Evolutionary conservation across 2,888 invertebrate genomes (phyloP).

Genomic region (Chouioia cunea): DNA sequence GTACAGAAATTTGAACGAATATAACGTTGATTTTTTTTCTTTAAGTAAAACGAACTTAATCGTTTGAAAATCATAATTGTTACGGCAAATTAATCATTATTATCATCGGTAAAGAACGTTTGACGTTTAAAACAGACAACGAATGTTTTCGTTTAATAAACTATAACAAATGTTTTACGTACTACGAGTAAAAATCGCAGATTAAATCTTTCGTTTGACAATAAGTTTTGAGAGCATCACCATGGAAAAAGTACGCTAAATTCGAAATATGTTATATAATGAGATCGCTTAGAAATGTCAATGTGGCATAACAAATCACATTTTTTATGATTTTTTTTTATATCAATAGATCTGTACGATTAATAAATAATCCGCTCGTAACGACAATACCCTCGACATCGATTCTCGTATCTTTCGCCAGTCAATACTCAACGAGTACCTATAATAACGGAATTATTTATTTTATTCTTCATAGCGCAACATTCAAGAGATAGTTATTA

Average conservation of each 20-base stretch:
- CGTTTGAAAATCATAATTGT: too few species aligned
- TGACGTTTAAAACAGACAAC: too few species aligned
- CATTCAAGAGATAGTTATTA: slow-evolving; percentile 25
- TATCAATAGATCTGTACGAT: slow-evolving; percentile 16
- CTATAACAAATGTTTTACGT: too few species aligned
- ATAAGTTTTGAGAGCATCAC: too few species aligned
- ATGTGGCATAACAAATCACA: neutral
- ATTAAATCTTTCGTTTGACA: too few species aligned
- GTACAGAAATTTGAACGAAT: slow-evolving; percentile 15
- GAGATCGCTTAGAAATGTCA: neutral
- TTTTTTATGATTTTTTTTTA: slow-evolving; percentile 11
- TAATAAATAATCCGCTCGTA: slow-evolving; percentile 23
- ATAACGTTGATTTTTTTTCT: slow-evolving; percentile 7
- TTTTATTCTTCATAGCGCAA: slow-evolving; percentile 24
- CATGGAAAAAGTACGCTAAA: too few species aligned
- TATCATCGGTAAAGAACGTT: too few species aligned
- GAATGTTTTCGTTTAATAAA: too few species aligned
- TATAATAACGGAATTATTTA: slow-evolving; percentile 22
- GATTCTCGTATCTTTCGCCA: slow-evolving; percentile 15
- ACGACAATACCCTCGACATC: slow-evolving; percentile 15
- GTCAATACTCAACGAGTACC: slow-evolving; percentile 10
- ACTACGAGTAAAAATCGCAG: too few species aligned
- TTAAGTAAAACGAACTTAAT: slow-evolving; percentile 1
- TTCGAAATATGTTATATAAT: slow-evolving; percentile 3
- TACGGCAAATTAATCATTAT: too few species aligned